Conservation (phyloP, 2,797 vertebrate genomes). For the Falco naumanni region DNA sequence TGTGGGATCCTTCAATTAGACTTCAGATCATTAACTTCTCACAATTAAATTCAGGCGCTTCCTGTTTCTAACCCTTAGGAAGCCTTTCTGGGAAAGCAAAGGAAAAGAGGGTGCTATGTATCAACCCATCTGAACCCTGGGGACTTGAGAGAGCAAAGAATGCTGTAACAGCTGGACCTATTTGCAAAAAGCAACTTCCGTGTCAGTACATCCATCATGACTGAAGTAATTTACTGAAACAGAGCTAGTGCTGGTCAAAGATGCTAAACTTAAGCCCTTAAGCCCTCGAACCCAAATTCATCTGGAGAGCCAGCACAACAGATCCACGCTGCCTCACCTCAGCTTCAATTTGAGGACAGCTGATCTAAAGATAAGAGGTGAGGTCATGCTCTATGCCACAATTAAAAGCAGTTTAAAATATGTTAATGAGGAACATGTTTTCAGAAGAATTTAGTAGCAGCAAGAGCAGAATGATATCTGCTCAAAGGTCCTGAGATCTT, state of each 20-base stretch:
- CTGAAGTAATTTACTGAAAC: not conserved
- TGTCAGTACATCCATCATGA: conserved; percentile 20
- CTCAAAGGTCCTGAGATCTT: not conserved
- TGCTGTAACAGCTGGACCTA: not conserved
- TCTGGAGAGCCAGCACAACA: not conserved
- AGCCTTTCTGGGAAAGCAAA: not conserved
- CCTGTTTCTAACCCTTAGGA: not conserved
- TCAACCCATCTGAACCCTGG: not conserved
- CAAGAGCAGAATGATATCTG: not conserved
- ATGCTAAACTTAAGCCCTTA: not conserved
- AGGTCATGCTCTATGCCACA: conserved; percentile 6
- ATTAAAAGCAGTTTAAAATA: conserved; percentile 22
- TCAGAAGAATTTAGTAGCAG: not conserved
- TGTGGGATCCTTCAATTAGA: not conserved
- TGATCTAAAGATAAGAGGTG: not conserved
- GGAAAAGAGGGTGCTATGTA: not conserved
- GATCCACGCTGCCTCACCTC: not conserved
- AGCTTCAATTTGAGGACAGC: not conserved
- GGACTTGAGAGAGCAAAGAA: not conserved
- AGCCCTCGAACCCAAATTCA: not conserved
- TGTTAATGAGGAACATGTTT: conserved; percentile 1
- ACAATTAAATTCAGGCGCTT: not conserved
- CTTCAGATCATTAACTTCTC: not conserved
- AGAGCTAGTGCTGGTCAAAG: not conserved
- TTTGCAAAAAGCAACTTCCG: not conserved